These are phyloP conservation scores for Parauchenoglanis ngamensis DNA, from an alignment of 2,797 vertebrate species.

Conservation along the genomic window DNA sequence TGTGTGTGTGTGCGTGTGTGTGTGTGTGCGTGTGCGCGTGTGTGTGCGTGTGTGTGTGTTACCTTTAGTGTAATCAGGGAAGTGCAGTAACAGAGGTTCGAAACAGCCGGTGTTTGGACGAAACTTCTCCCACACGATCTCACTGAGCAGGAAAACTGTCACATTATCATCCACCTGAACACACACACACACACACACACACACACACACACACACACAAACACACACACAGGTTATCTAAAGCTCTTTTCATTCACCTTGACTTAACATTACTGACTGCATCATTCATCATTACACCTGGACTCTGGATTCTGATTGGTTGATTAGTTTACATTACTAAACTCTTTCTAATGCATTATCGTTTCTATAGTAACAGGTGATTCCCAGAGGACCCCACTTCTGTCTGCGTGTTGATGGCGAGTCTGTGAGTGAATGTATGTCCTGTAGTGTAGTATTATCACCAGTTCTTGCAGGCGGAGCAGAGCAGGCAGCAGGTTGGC, in stretches of 20 bases:
- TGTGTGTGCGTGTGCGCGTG: neutral
- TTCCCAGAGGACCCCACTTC: neutral
- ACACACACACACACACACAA: constrained; percentile 14
- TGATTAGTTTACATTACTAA: neutral
- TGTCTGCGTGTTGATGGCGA: neutral
- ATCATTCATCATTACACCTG: neutral
- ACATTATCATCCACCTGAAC: constrained; percentile 87
- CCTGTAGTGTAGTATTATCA: constrained; percentile 51
- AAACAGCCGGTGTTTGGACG: constrained; percentile 89
- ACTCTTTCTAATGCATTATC: neutral
- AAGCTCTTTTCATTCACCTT: neutral
- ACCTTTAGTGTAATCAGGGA: constrained; percentile 98
- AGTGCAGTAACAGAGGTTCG: constrained; percentile 90
- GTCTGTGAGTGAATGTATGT: constrained; percentile 47
- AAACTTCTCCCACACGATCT: constrained; percentile 95
- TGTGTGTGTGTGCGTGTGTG: neutral
- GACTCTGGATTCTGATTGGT: neutral
- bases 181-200: constrained; percentile 2
- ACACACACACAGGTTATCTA: neutral
- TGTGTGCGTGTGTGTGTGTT: constrained; percentile 32
- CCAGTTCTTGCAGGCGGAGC: constrained; percentile 93
- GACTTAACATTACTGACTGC: neutral
- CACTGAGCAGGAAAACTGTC: constrained; percentile 89
- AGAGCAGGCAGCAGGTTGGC: constrained; percentile 89
- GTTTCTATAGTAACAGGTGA: constrained; percentile 4